Evolutionary conservation across 2,113 vertebrate species (phyloP).

Genomic region (Fulmarus glacialis): DNA sequence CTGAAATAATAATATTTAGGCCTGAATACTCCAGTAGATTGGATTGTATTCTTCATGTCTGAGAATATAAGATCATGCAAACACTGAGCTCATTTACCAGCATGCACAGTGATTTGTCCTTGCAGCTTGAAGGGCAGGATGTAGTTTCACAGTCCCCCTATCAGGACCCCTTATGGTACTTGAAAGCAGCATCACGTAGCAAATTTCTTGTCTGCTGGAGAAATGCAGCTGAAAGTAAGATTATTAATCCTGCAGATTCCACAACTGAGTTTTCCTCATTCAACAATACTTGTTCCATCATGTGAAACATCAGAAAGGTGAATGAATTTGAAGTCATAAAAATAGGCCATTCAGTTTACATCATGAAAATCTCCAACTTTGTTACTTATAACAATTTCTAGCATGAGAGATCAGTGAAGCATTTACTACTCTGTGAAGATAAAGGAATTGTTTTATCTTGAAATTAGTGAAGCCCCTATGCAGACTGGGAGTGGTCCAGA

Average conservation of each 20-base stretch:
- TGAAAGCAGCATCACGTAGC: neutral
- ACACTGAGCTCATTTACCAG: neutral
- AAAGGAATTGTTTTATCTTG: neutral
- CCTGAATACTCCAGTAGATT: neutral
- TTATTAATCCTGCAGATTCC: neutral
- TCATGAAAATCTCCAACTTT: neutral
- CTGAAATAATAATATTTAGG: neutral
- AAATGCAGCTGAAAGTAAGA: neutral
- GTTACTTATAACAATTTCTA: neutral
- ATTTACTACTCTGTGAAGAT: neutral
- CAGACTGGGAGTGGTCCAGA: neutral
- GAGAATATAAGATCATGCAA: neutral
- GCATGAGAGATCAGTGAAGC: neutral
- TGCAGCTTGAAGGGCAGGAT: neutral
- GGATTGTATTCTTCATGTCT: neutral
- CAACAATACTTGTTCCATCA: neutral
- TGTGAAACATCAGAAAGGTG: neutral
- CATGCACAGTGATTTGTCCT: neutral
- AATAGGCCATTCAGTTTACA: neutral
- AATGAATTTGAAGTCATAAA: neutral
- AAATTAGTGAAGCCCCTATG: neutral
- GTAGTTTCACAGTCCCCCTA: neutral
- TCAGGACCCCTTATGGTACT: neutral
- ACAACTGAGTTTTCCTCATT: neutral
- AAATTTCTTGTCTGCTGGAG: neutral